Evolutionary conservation across 2,113 vertebrate species (phyloP).

Genomic region (Dromiciops gliroides): DNA sequence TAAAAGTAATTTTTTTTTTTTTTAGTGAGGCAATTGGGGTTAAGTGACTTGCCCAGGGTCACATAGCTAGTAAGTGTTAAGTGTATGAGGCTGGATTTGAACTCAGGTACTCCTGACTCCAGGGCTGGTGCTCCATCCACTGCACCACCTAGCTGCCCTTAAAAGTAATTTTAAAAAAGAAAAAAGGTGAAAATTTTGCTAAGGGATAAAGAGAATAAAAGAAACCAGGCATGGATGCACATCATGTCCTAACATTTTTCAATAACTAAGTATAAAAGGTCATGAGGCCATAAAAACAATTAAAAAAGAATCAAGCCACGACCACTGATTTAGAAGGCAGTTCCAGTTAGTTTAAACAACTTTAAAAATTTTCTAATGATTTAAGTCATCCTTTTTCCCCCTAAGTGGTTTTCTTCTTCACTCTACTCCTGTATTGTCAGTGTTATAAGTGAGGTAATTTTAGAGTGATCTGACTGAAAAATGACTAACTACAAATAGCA

Average conservation of each 20-base stretch:
- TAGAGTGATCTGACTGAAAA: slow-evolving; percentile 32
- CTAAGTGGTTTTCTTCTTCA: neutral
- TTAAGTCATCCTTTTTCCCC: neutral
- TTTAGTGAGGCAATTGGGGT: too few relatives aligned
- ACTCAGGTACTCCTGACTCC: too few relatives aligned
- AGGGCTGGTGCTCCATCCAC: too few relatives aligned
- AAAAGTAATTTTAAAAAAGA: too few relatives aligned
- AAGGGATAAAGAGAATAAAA: neutral
- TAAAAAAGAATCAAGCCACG: neutral
- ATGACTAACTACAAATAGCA: slow-evolving; percentile 37
- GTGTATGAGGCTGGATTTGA: too few relatives aligned
- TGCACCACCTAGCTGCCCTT: too few relatives aligned
- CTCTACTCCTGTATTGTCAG: slow-evolving; percentile 19
- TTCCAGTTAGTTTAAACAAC: neutral
- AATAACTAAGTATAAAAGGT: neutral
- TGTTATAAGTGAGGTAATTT: slow-evolving; percentile 65
- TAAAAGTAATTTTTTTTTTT: too few relatives aligned
- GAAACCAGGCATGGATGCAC: neutral
- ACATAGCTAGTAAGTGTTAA: too few relatives aligned
- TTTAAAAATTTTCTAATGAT: neutral
- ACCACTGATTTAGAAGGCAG: neutral
- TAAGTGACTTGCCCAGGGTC: too few relatives aligned
- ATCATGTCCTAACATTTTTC: neutral
- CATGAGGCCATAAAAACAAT: neutral
- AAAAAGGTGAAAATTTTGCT: neutral